Evolutionary conservation across 2,797 vertebrate genomes (phyloP).

Genomic region (Buphagus erythrorhynchus): DNA sequence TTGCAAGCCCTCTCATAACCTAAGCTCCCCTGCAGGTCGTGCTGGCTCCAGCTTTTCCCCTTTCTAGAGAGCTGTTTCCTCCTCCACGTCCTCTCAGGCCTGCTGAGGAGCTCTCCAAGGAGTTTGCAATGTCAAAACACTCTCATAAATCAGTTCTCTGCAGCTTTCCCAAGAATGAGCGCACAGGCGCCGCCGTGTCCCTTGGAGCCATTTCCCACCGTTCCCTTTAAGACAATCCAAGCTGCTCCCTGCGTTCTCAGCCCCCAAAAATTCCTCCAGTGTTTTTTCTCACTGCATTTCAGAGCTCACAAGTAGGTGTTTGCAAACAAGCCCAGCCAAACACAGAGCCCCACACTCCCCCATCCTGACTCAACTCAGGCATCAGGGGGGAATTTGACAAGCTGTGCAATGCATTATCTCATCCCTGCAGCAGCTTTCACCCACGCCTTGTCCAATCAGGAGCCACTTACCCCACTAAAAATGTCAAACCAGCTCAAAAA

Average conservation of each 20-base stretch:
- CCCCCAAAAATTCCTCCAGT: not conserved
- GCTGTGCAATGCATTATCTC: not conserved
- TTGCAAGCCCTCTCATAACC: not conserved
- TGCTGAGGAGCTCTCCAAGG: slow-evolving; percentile 37
- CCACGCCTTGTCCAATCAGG: not conserved
- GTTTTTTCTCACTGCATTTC: not conserved
- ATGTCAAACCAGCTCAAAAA: not conserved
- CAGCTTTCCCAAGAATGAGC: slow-evolving; percentile 17
- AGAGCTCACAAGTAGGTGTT: not conserved
- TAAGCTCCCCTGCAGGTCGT: not conserved
- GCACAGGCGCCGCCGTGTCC: not conserved
- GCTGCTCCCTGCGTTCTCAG: not conserved
- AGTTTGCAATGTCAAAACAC: slow-evolving; percentile 8
- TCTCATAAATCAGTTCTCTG: not conserved
- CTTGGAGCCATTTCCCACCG: not conserved
- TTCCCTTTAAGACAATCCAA: not conserved
- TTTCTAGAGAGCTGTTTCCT: not conserved
- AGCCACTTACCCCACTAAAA: not conserved
- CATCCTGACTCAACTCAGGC: not conserved
- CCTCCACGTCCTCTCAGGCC: not conserved
- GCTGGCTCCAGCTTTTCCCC: slow-evolving; percentile 5
- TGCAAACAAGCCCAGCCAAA: slow-evolving; percentile 46
- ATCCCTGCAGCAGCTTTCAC: slow-evolving; percentile 10
- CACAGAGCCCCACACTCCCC: not conserved
- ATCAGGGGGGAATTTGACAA: not conserved